These are phyloP conservation scores for Oriolus oriolus DNA, from an alignment of 2,113 vertebrate species.

Conservation along the genomic window DNA sequence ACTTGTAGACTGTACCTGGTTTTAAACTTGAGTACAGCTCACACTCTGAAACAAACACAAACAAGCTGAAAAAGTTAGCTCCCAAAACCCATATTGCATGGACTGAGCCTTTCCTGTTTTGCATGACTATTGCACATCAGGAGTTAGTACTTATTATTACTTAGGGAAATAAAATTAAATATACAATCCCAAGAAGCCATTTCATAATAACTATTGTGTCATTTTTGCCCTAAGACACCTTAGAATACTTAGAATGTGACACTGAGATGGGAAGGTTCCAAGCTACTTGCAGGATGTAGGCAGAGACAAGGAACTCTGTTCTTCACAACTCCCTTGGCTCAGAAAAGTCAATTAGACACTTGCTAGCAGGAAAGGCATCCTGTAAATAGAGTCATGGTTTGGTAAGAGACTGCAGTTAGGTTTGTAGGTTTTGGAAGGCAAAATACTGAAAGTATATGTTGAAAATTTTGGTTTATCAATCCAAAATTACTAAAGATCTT, in stretches of 20 bases:
- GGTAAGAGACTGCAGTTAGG: neutral
- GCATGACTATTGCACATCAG: neutral
- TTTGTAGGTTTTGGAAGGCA: neutral
- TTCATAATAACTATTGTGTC: neutral
- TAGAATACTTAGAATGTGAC: neutral
- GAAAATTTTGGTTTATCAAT: neutral
- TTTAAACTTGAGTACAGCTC: neutral
- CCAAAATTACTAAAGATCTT: neutral
- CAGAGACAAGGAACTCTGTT: neutral
- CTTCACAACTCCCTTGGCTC: neutral
- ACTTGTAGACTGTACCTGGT: neutral
- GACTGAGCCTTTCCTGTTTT: neutral
- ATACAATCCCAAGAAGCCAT: neutral
- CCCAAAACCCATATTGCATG: neutral
- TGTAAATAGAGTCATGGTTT: neutral
- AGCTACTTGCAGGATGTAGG: neutral
- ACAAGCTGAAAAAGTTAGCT: neutral
- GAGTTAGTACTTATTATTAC: neutral
- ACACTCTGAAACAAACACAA: neutral
- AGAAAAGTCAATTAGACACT: neutral
- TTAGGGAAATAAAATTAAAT: neutral
- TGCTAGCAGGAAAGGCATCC: neutral
- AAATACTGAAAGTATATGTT: neutral
- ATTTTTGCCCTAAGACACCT: neutral
- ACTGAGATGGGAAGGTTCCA: neutral